A percentile compares a stretch with the other conserved stretches of the same genome.
Evolutionary conservation across 2,113 vertebrate species (phyloP).

Genomic region (Lutjanus erythropterus): DNA sequence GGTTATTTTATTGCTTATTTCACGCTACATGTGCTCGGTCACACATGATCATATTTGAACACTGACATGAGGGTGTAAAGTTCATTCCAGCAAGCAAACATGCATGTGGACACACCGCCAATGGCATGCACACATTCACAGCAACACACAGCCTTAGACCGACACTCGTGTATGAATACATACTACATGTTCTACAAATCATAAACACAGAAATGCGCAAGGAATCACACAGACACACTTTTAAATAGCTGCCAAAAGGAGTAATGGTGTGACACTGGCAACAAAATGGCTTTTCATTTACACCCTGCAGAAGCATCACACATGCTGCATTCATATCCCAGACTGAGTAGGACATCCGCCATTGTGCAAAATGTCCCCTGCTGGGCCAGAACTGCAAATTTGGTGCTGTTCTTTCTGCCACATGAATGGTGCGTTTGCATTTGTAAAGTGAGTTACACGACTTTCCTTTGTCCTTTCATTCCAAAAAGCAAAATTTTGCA

Average conservation of each 20-base stretch:
- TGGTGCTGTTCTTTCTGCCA: neutral
- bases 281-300: conserved; percentile 54
- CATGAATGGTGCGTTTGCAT: neutral
- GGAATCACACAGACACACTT: conserved; percentile 25
- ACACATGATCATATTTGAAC: conserved; percentile 36
- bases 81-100: conserved; percentile 53
- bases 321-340: conserved; percentile 1
- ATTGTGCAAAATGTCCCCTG: neutral
- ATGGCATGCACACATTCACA: neutral
- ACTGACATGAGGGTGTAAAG: conserved; percentile 22
- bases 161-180: conserved; percentile 14
- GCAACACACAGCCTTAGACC: neutral
- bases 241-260: conserved; percentile 54
- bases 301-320: conserved; percentile 24
- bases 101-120: neutral
- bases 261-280: conserved; percentile 23
- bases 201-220: conserved; percentile 20
- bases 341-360: conserved; percentile 10
- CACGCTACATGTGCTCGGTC: conserved; percentile 1
- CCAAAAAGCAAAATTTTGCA: neutral
- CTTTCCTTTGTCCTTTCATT: neutral
- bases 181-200: neutral
- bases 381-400: neutral
- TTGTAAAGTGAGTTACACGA: neutral
- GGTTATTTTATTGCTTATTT: conserved; percentile 23